Evolutionary conservation across 2,797 vertebrate species (phyloP), one percentile per base, ranked within the genome.

Genomic region (Huso huso): DNA sequence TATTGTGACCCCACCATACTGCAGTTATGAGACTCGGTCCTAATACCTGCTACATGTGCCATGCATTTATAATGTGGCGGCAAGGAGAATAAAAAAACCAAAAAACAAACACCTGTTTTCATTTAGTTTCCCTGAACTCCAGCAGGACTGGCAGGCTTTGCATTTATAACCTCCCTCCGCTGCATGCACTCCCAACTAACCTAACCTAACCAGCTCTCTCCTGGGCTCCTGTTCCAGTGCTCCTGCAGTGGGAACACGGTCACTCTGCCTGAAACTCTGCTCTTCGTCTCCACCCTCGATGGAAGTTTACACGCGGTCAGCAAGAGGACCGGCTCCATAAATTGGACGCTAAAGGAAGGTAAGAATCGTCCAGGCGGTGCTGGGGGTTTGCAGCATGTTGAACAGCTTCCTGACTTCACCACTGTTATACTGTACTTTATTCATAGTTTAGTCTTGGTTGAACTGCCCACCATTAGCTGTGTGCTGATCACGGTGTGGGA

Each of bases 311-410:
- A 99, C 0, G 96, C 96, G 0, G 96, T 99, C 76, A 97, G 92
- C 88, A 98, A 95, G 84, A 91, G 92, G 73, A 98, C 95, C 0
- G 96, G 96, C 71, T 88, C 92, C 0, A 97, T 98, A 81, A 97
- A 96, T 69, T 99, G 96, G 96, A 97, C 96, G 66, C 87, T 99
- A 78, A 98, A 98, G 86, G 96, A 98, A 95, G 96, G 96, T 96
- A 84, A 86, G 85, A 68, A 66, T 62, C 67, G 68, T 23, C 1
- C 55, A 49, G 6, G 2, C 6, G 7, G 66, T 65, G 51, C 15
- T 6, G 62, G 53, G 57, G 23, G n/a, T 50, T 58, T 48, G 18
- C 6, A 8, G 23, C 18, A 48, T 48, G 8, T 62, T 12, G 4
- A 13, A 2, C 2, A 13, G 13, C 49, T 66, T 48, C 55, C 12